phyloP scores from a whole-genome alignment of 2,888 invertebrate species.

The Pristionchus fissidentatus region DNA sequence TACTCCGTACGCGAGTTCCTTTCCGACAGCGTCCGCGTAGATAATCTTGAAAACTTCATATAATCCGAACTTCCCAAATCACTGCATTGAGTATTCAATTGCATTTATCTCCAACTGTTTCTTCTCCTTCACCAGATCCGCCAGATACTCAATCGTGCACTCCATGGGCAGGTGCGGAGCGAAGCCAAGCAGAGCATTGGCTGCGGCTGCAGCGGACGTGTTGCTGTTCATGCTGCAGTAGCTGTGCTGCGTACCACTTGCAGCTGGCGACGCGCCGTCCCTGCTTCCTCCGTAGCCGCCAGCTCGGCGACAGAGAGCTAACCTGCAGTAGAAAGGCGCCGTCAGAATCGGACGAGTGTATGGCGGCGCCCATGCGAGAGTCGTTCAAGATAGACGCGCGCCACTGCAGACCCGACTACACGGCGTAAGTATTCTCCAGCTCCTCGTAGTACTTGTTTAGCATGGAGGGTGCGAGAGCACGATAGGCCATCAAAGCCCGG shows the following conservation, averaged over 20 bases:
- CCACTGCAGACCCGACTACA: conserved; percentile 38
- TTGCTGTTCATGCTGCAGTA: background rate
- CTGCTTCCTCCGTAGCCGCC: background rate
- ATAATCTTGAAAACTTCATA: too few species aligned
- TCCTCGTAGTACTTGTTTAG: conserved; percentile 46
- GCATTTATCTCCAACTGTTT: conserved; percentile 66
- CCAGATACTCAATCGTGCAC: conserved; percentile 64
- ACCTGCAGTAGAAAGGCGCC: background rate
- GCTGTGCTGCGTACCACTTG: background rate
- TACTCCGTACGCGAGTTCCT: too few species aligned
- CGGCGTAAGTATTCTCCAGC: background rate
- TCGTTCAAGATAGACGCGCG: conserved; percentile 21
- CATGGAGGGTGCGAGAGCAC: conserved; percentile 11
- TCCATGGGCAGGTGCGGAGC: conserved; percentile 48
- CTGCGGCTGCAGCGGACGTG: background rate
- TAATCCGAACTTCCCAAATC: too few species aligned
- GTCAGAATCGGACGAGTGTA: background rate
- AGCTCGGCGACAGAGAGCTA: background rate
- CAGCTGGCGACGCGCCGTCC: background rate
- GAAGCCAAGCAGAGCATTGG: conserved; percentile 1
- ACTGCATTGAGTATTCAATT: too few species aligned
- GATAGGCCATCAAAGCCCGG: conserved; percentile 4
- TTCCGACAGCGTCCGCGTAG: too few species aligned
- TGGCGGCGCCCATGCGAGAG: background rate
- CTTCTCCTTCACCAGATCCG: conserved; percentile 67